phyloP scores from a whole-genome alignment of 2,888 invertebrate species.

The Yponomeuta malinellus region DNA sequence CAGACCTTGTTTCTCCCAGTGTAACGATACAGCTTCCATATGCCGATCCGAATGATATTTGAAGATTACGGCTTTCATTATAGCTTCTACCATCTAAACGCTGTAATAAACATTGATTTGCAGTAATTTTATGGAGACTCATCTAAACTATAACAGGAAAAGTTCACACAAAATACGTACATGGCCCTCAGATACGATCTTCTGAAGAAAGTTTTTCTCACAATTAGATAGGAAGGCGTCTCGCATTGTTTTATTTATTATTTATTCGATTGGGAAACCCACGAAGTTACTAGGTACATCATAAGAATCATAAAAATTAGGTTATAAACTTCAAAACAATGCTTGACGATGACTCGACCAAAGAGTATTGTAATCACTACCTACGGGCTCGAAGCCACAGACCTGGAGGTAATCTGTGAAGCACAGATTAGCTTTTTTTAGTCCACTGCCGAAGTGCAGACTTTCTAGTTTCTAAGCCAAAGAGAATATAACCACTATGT shows the following conservation, averaged over 20 bases:
- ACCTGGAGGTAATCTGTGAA: too few relatives aligned
- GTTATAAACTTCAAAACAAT: neutral
- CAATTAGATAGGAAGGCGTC: conserved; percentile 80
- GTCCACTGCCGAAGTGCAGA: too few relatives aligned
- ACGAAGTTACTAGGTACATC: too few relatives aligned
- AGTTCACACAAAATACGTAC: neutral
- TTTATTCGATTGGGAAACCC: neutral
- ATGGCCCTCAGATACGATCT: conserved; percentile 73
- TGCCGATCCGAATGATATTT: conserved; percentile 86
- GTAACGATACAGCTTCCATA: conserved; percentile 88
- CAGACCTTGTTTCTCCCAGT: conserved; percentile 86
- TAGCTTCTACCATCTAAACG: conserved; percentile 87
- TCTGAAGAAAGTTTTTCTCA: conserved; percentile 82
- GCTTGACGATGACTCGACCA: too few relatives aligned
- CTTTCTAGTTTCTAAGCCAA: too few relatives aligned
- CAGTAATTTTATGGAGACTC: conserved; percentile 1
- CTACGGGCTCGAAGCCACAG: too few relatives aligned
- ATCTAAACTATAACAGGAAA: neutral
- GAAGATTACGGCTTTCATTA: conserved; percentile 82
- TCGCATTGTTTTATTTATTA: conserved; percentile 63
- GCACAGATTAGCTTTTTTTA: too few relatives aligned
- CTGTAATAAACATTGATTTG: conserved; percentile 54
- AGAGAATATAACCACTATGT: too few relatives aligned
- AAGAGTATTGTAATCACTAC: too few relatives aligned
- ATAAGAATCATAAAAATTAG: neutral